A percentile compares a stretch with the other conserved stretches of the same genome.
Conservation (phyloP, 2,888 invertebrate species). For the Hirtodrosophila alboralis region DNA sequence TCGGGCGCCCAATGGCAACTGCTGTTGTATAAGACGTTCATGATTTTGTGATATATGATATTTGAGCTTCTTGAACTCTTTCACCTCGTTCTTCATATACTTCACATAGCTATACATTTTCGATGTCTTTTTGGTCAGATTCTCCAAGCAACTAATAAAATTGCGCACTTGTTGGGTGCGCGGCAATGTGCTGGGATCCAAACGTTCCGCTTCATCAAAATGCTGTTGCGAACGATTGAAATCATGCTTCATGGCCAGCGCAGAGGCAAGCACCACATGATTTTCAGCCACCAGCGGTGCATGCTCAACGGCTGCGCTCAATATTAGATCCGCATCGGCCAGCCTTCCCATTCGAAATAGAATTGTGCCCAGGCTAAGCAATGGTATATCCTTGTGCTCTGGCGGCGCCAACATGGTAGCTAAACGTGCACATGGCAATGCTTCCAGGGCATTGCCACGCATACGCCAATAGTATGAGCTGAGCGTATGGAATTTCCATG, state of each 20-base stretch:
- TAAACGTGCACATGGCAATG: constrained; percentile 81
- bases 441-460: constrained; percentile 81
- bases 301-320: constrained; percentile 81
- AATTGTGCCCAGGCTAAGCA: constrained; percentile 82
- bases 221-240: constrained; percentile 81
- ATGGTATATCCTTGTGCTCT: constrained; percentile 78
- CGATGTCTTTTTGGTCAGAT: constrained; percentile 79
- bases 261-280: constrained; percentile 81
- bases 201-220: constrained; percentile 79
- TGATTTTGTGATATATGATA: constrained; percentile 78
- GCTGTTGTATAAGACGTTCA: constrained; percentile 81
- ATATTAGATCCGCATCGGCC: constrained; percentile 80
- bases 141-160: constrained; percentile 81
- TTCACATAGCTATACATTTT: constrained; percentile 83
- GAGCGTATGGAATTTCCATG: constrained; percentile 82
- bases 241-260: constrained; percentile 81
- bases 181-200: constrained; percentile 79
- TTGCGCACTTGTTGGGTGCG: constrained; percentile 79
- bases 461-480: constrained; percentile 83
- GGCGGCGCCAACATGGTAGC: constrained; percentile 81
- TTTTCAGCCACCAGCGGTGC: constrained; percentile 81
- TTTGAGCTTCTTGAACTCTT: constrained; percentile 80
- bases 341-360: constrained; percentile 79
- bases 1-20: constrained; percentile 81
- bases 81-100: constrained; percentile 82